Base-by-base conservation (phyloP, 2,113 vertebrate genomes). In the Anguilla rostrata region DNA sequence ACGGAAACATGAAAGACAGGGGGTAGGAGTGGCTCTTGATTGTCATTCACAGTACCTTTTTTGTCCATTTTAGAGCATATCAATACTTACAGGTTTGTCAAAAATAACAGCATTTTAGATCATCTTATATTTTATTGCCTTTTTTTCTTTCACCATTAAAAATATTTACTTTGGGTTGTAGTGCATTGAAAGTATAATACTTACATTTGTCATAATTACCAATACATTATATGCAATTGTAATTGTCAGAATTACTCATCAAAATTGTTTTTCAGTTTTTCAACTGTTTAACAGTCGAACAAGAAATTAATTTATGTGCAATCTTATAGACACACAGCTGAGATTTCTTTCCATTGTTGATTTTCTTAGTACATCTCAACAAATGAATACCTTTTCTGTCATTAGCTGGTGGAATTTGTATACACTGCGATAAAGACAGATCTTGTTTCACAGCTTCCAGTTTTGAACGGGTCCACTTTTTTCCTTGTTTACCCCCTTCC, bases 81-180 rank as follows among this genome's bases (percentile, higher is more conserved):
- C 41, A 91, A 92, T 91, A 91, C 92, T 93, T 87, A 91, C 89
- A 89, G 84, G 92, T 92, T 78, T 84, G 93, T 92, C 81, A 94
- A 94, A 95, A 96, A 94, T 91, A 94, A 90, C 49, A 34, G 34
- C 94, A 94, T 95, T 92, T 78, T 95, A 95, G 92, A 94, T 88
- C 84, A 87, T 91, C 83, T 89, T 87, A 90, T 91, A 90, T 89
- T 60, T 84, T 86, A 91, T 90, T 89, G 89, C 85, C 87, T 88
- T 91, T 90, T 34, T 46, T 46, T 2, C 2, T 90, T 79, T 78
- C 83, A 90, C 90, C 92, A 91, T 87, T 93, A 94, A 85, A 93
- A 94, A 92, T 92, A 91, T 82, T 92, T 71, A 8, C 43, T 46
- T 46, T 46, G 43, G 63, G 63, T 22, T 71, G 26, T 71, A 71